phyloP scores from a whole-genome alignment of 92 coral and sea anemone genomes.

The Zoanthus sansibaricus region DNA sequence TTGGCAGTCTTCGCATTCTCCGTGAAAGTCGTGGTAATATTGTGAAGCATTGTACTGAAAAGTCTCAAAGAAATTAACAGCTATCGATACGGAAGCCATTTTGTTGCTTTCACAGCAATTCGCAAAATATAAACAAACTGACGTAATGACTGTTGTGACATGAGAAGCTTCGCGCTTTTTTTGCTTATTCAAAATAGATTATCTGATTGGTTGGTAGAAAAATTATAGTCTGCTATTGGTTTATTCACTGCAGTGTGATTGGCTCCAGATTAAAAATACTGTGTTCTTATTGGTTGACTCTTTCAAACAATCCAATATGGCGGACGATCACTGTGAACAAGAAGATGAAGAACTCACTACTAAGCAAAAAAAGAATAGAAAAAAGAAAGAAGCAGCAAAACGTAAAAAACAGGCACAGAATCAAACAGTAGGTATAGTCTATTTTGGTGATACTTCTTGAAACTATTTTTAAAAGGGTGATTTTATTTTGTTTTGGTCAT shows the following conservation, averaged over 20 bases:
- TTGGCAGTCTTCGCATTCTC: conserved; percentile 95
- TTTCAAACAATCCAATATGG: conserved; percentile 64
- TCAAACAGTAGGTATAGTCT: conserved; percentile 51
- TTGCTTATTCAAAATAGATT: conserved; percentile 27
- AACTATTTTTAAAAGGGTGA: not conserved
- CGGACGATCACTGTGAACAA: conserved; percentile 70
- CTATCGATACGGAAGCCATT: conserved; percentile 66
- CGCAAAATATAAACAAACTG: conserved; percentile 66
- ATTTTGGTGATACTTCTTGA: not conserved
- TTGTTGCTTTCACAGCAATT: not conserved
- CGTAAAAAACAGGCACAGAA: conserved; percentile 80
- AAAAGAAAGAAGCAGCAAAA: conserved; percentile 81
- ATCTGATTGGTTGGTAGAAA: conserved; percentile 52
- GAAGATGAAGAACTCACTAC: conserved; percentile 71
- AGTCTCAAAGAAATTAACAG: conserved; percentile 24
- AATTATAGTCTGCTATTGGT: conserved; percentile 51
- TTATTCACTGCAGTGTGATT: conserved; percentile 30
- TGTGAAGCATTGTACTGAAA: conserved; percentile 17
- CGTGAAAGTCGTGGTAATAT: conserved; percentile 54
- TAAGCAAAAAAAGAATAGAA: conserved; percentile 78
- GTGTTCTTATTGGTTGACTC: conserved; percentile 67
- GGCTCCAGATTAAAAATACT: conserved; percentile 36
- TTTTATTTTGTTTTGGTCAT: not conserved
- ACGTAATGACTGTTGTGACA: conserved; percentile 45
- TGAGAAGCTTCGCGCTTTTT: conserved; percentile 43